Evolutionary conservation across 1,140 invertebrate genomes (phyloP), one percentile per base, ranked within the genome.

Genomic region (Aphidius gifuensis): DNA sequence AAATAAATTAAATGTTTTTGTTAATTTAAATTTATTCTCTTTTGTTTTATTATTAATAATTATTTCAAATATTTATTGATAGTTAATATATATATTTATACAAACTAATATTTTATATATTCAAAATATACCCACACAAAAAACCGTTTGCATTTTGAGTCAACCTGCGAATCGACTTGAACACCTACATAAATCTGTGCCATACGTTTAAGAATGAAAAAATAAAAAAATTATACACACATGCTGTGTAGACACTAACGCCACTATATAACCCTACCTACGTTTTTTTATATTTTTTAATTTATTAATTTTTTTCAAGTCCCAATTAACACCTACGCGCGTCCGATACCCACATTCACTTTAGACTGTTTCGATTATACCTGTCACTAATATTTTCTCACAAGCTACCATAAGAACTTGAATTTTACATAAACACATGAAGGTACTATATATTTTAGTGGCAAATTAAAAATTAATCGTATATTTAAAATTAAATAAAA

Each of bases 301-400:
- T 43, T 44, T 9, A 44, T 44, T 44, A 6, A 44, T 44, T 44
- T 44, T 44, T 44, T 44, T 65, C 62, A 64, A 60, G 64, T 69
- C 51, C 67, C 70, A 66, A 71, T 70, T 70, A 71, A 69, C 60
- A 47, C 64, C 66, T 60, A 70, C 69, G 50, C 58, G 40, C n/a
- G 44, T 57, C 9, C 5, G 54, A 56, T 62, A 54, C 62, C 62
- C 62, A 64, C 62, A 50, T 58, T n/a, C 40, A 9, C 43, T 45
- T 42, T 6, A 40, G 42, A 60, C 40, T 23, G 53, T 42, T 47
- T 66, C 45, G 23, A 40, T 44, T 47, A 40, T 49, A 50, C 49
- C 46, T 23, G 43, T 38, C 23, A 39, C 23, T 50, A 47, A 68
- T 61, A 68, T 63, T 64, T 67, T 70, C 68, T 65, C 69, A 68